A percentile compares a stretch with the other conserved stretches of the same genome.
Conservation (phyloP, 2,113 vertebrate genomes). For the Ictidomys tridecemlineatus region DNA sequence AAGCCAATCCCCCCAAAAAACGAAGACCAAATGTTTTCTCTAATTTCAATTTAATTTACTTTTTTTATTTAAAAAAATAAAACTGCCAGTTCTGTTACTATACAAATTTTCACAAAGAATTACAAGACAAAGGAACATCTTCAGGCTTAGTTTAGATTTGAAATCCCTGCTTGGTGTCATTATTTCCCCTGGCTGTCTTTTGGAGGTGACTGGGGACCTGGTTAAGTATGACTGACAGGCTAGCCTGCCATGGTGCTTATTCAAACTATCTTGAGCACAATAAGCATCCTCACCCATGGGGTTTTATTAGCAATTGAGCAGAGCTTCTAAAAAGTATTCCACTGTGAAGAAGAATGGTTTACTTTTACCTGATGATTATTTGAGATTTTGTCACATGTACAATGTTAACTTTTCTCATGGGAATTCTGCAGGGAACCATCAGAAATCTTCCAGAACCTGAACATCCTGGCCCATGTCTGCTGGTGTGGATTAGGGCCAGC, state of each 20-base stretch:
- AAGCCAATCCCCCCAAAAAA: no score
- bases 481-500: not conserved
- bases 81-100: not conserved
- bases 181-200: not conserved
- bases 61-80: not conserved
- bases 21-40: no score
- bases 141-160: not conserved
- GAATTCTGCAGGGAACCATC: not conserved
- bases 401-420: not conserved
- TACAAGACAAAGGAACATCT: not conserved
- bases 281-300: not conserved
- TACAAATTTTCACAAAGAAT: not conserved
- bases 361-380: slow-evolving; percentile 19
- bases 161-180: not conserved
- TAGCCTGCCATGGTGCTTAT: not conserved
- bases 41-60: not conserved
- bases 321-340: not conserved
- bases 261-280: not conserved
- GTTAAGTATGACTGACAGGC: not conserved
- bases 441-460: not conserved
- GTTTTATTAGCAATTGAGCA: slow-evolving; percentile 12
- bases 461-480: not conserved
- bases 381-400: not conserved
- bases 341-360: not conserved
- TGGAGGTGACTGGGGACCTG: fast-evolving